Conservation (phyloP, 2,113 vertebrate species). For the Athene cunicularia region DNA sequence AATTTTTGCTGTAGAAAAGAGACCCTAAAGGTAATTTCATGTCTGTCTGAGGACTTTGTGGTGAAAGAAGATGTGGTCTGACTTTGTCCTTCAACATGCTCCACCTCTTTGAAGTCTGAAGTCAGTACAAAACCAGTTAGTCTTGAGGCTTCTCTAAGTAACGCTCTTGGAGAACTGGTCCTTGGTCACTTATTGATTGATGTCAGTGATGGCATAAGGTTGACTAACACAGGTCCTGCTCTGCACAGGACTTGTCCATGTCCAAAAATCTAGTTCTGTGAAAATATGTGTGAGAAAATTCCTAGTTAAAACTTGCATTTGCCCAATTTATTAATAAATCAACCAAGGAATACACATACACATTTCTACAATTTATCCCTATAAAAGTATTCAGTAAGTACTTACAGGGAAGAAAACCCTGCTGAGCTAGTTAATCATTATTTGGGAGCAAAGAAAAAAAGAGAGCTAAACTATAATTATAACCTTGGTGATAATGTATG, state of each 20-base stretch:
- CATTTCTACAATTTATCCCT: background rate
- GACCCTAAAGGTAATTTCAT: background rate
- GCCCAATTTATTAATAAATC: background rate
- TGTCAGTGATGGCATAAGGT: background rate
- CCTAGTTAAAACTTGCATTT: background rate
- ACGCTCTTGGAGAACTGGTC: background rate
- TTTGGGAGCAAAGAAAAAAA: constrained; percentile 24
- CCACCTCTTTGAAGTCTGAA: background rate
- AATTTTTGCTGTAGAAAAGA: background rate
- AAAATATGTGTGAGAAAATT: background rate
- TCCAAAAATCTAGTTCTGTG: background rate
- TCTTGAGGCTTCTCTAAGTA: background rate
- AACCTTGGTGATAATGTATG: constrained; percentile 30
- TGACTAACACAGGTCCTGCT: background rate
- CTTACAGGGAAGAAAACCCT: constrained; percentile 2
- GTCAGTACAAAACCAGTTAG: background rate
- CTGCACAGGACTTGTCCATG: background rate
- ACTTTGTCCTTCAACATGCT: background rate
- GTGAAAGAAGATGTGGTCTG: background rate
- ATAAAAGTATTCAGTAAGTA: background rate
- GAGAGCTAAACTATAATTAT: constrained; percentile 43
- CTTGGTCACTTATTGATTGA: background rate
- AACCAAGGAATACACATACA: background rate
- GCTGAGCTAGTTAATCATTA: constrained; percentile 54
- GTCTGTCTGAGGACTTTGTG: background rate